Evolutionary conservation across 2,113 vertebrate genomes (phyloP).

Genomic region (Chunga burmeisteri): DNA sequence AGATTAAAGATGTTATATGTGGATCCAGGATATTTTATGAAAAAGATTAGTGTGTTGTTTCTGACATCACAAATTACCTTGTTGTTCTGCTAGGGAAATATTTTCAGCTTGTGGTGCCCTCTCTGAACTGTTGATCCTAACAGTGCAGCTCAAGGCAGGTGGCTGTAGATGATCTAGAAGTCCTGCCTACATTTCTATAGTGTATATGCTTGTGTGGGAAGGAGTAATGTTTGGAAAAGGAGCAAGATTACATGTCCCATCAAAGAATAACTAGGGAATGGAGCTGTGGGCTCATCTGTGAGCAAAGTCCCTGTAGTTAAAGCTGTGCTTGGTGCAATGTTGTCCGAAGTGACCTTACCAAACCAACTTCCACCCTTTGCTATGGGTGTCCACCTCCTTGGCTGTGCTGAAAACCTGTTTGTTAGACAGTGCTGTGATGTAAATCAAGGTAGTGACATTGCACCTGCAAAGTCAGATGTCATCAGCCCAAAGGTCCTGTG

Average conservation of each 20-base stretch:
- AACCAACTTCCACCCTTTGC: background rate
- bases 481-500: background rate
- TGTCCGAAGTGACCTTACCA: background rate
- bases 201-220: background rate
- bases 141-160: background rate
- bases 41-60: background rate
- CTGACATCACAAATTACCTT: background rate
- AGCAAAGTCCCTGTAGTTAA: background rate
- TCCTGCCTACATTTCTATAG: background rate
- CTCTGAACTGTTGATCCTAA: background rate
- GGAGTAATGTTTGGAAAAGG: background rate
- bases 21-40: background rate
- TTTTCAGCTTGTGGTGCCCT: background rate
- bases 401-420: background rate
- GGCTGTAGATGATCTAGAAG: background rate
- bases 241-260: background rate
- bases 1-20: background rate
- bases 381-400: background rate
- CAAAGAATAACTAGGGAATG: background rate
- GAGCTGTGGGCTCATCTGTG: background rate
- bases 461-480: background rate
- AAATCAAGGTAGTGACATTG: background rate
- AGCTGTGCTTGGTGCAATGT: background rate
- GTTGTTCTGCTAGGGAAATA: background rate
- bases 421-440: background rate